Evolutionary conservation across 2,797 vertebrate species (phyloP), one percentile per base, ranked within the genome.

Genomic region (Discoglossus pictus): DNA sequence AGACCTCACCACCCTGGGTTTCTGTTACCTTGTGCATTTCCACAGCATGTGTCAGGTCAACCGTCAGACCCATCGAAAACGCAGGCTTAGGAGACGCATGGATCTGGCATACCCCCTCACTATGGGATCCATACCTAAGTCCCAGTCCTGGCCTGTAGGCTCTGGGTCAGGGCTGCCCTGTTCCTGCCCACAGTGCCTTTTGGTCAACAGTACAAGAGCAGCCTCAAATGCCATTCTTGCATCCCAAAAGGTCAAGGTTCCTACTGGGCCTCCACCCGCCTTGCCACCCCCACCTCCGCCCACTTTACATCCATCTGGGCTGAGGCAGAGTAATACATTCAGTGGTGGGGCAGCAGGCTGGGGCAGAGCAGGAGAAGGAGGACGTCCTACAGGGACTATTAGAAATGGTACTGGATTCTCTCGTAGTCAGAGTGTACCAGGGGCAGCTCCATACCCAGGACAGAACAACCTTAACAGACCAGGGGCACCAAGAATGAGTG

Each of bases 381-480:
- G 90, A 1, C 61, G 68, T 6, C 23, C 68, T 52, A n/a, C 52
- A 38, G 61, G 44, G 47, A 69, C 64, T 72, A 0, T 71, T 84
- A 39, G 92, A 88, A 74, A 83, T 78, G 0, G 92, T 92, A 72
- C 90, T 89, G 76, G 76, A 88, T 92, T 93, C 10, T 80, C 80
- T 9, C 82, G 91, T 52, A 86, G 82, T 38, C 92, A 91, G 0
- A 87, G 84, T 4, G 81, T 78, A 18, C 77, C 83, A 18, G 5
- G 76, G 0, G 17, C 75, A 18, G 85, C 88, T 15, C 88, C 87
- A 44, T 84, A 94, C 78, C 89, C 94, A 0, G 94, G 94, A 6
- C 95, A 96, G 83, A 98, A 97, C 87, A 96, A 98, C 84, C 90
- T 98, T 80, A 98, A 97, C 88, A 89, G 93, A 13, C 96, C 95